Evolutionary conservation across 2,797 vertebrate genomes (phyloP).

Genomic region (Mastacembelus armatus): DNA sequence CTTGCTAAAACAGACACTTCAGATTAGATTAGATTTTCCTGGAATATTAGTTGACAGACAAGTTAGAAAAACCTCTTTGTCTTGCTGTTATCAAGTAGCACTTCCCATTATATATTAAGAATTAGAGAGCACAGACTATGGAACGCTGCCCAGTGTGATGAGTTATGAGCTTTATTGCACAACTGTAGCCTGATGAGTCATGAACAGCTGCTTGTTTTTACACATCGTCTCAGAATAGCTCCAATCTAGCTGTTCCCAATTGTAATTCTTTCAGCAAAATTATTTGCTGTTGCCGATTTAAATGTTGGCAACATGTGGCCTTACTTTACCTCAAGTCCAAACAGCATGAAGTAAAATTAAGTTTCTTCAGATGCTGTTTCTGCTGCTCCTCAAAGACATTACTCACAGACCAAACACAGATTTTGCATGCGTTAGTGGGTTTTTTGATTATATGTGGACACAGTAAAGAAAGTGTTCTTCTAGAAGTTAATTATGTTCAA

Average conservation of each 20-base stretch:
- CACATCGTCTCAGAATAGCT: conserved; percentile 57
- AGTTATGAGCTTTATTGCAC: conserved; percentile 43
- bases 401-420: conserved; percentile 27
- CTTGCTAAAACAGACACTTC: conserved; percentile 12
- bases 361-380: conserved; percentile 35
- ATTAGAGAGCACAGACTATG: conserved; percentile 30
- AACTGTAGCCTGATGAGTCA: conserved; percentile 56
- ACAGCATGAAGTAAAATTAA: conserved; percentile 46
- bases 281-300: conserved; percentile 54
- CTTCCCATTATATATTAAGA: conserved; percentile 25
- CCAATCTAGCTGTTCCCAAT: conserved; percentile 15
- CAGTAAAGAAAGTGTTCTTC: neutral
- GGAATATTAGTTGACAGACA: conserved; percentile 8
- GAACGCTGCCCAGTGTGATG: conserved; percentile 38
- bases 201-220: conserved; percentile 57
- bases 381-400: conserved; percentile 33
- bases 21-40: conserved; percentile 21
- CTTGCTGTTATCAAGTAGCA: conserved; percentile 40
- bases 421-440: conserved; percentile 2
- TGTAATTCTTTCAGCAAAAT: conserved; percentile 25
- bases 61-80: conserved; percentile 2
- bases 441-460: conserved; percentile 1
- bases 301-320: conserved; percentile 44
- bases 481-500: neutral
- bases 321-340: conserved; percentile 57